Conservation (phyloP, 2,113 vertebrate genomes). For the Gopherus flavomarginatus region DNA sequence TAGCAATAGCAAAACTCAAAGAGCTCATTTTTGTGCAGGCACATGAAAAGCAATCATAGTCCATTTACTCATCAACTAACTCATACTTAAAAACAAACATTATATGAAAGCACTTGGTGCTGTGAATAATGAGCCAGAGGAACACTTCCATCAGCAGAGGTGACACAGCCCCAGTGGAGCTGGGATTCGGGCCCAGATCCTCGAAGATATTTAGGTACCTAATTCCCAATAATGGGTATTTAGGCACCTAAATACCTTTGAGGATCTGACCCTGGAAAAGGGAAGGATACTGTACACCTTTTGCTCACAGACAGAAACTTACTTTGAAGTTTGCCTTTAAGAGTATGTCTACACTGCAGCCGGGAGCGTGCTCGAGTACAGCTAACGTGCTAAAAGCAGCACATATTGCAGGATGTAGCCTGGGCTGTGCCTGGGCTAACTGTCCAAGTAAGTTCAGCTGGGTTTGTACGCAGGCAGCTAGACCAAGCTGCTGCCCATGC, state of each 20-base stretch:
- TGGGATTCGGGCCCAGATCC: not conserved
- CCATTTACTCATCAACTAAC: not conserved
- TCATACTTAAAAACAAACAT: not conserved
- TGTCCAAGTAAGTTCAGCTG: too few species aligned
- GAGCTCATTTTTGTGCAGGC: not conserved
- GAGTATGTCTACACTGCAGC: not conserved
- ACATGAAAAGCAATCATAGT: not conserved
- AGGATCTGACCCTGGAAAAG: not conserved
- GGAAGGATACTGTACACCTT: too few species aligned
- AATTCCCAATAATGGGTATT: not conserved
- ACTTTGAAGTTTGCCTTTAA: not conserved
- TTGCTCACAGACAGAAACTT: not conserved
- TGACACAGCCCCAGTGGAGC: not conserved
- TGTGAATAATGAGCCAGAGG: not conserved
- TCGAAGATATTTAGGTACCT: not conserved
- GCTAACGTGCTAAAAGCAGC: too few species aligned
- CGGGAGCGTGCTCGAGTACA: not conserved
- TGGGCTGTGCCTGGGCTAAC: too few species aligned
- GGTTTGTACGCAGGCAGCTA: too few species aligned
- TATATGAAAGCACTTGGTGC: not conserved
- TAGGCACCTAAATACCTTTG: not conserved
- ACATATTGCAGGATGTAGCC: too few species aligned
- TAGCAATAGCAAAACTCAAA: fast-evolving
- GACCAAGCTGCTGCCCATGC: too few species aligned
- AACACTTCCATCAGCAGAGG: not conserved